These are phyloP conservation scores for Pelodiscus sinensis DNA, from an alignment of 2,113 vertebrate species.

Conservation along the genomic window DNA sequence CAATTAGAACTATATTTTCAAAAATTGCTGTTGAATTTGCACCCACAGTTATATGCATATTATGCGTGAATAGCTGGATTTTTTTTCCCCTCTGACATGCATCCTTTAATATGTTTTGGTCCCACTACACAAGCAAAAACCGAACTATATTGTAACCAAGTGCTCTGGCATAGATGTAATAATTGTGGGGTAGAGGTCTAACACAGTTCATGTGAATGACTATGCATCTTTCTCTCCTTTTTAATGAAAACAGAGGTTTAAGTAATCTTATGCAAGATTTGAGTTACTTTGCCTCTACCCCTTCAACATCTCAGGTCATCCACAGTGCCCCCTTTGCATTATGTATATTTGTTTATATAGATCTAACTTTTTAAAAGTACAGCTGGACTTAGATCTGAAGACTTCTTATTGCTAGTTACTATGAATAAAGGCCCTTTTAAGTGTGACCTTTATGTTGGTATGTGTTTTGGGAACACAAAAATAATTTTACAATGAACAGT, in stretches of 20 bases:
- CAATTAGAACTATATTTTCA: not conserved
- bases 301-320: not conserved
- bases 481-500: slow-evolving; percentile 69
- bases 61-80: not conserved
- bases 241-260: not conserved
- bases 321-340: slow-evolving; percentile 1
- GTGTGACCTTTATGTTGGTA: slow-evolving; percentile 77
- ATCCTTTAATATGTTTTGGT: not conserved
- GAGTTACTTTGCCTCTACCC: not conserved
- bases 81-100: not conserved
- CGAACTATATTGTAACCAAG: slow-evolving; percentile 19
- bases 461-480: slow-evolving; percentile 75
- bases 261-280: slow-evolving; percentile 25
- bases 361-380: slow-evolving; percentile 38
- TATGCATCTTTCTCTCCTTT: slow-evolving; percentile 8
- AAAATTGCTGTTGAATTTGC: not conserved
- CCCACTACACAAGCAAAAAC: slow-evolving; percentile 21
- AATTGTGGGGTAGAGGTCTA: slow-evolving; percentile 34
- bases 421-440: slow-evolving; percentile 69
- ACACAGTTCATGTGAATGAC: slow-evolving; percentile 21
- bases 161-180: slow-evolving; percentile 15
- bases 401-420: slow-evolving; percentile 42
- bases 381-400: slow-evolving; percentile 53
- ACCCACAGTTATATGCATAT: not conserved
- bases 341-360: slow-evolving; percentile 38